Evolutionary conservation across 2,113 vertebrate genomes (phyloP), one percentile per base, ranked within the genome.

Genomic region (Gallinago undulata): DNA sequence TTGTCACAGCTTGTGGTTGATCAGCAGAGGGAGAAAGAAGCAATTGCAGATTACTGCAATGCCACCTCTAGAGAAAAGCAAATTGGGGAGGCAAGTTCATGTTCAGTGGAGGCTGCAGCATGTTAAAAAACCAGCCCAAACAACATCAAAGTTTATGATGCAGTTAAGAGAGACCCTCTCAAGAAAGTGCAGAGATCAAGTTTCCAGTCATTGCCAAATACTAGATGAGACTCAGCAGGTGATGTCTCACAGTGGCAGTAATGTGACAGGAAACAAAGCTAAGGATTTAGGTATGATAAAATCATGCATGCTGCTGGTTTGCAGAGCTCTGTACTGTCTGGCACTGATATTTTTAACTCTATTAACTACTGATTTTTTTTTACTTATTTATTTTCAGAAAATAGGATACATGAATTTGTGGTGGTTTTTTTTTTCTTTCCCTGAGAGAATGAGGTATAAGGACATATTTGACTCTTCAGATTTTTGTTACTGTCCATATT

Each of bases 1-100:
- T 39, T 85, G 47, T 93, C 31, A 67, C 60, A 98, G 97, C 64
- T 39, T 86, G 21, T 80, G 39, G 24, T 19, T 95, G 68, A 62
- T 53, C 67, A 90, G 67, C 79, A 90, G 82, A 25, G 37, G 74
- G 68, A 94, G 66, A 79, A 59, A 55, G 82, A 90, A 50, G 55
- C 84, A 25, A 82, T 64, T 90, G 85, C 78, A 37, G 13, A 48
- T 95, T 76, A n/a, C 78, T 70, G 85, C 59, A 80, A 19, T 95
- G 64, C 64, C 7, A 62, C 19, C 8, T 92, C 14, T 63, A 51
- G 11, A 95, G 83, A 95, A 73, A 87, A 55, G 62, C 55, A 90
- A 90, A 73, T 45, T 79, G 72, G 8, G 56, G 80, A 96, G 53
- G 39, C 24, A 45, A 83, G 50, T 92, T 94, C 72, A 33, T 30